Evolutionary conservation across 2,113 vertebrate genomes (phyloP), one percentile per base, ranked within the genome.

Genomic region (Pangasianodon hypophthalmus): DNA sequence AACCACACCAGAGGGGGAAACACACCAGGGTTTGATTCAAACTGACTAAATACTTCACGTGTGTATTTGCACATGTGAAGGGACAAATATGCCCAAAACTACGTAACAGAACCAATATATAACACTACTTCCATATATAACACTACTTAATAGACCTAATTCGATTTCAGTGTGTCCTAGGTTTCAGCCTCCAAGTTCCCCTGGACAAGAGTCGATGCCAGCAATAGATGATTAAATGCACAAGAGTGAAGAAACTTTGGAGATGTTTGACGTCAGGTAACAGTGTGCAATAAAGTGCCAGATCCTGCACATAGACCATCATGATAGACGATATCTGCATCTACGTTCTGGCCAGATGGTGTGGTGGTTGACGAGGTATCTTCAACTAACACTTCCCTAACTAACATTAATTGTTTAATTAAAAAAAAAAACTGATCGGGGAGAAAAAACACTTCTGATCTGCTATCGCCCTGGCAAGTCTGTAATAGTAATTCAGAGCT

Each of bases 251-350:
- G 75, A 79, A 79, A 48, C 26, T 79, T 46, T 44, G 2, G 19
- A 48, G 71, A 79, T 26, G 41, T 26, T 46, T 79, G 75, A 26
- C 24, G 11, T 79, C 19, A 79, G 19, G 19, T 24, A 24, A 75
- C 71, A 75, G 46, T 44, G 41, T 77, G 18, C 41, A 79, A 19
- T 79, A 79, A 48, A 46, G 44, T 79, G 44, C 41, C 44, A 26
- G 21, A 26, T 4, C 19, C 7, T 79, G 21, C 41, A 75, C 71
- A 44, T 9, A 75, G 41, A 75, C 41, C 6, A 44, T 75, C 44
- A 75, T 75, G 71, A 75, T 37, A 79, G 75, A 79, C 6, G 10
- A 77, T 41, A 79, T 79, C 44, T 79, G 75, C 75, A 79, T 29
- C 37, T 79, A 46, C 44, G 11, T 46, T 19, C 41, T 77, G 73